Evolutionary conservation across 2,888 invertebrate species (phyloP), one percentile per base, ranked within the genome.

Genomic region (Leptarthrus brevirostris): DNA sequence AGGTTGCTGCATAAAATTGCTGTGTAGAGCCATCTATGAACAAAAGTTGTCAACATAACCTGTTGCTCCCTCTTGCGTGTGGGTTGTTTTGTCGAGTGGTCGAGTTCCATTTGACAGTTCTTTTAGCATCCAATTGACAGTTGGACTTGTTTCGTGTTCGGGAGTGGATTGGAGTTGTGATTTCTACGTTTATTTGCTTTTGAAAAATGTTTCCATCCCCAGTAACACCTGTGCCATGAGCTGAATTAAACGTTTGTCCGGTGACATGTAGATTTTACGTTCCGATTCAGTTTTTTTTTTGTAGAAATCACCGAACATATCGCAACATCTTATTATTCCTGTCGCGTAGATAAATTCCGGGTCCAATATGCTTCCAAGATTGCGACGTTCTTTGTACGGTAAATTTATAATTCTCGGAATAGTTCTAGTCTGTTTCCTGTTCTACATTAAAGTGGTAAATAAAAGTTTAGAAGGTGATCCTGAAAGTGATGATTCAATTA

Each of bases 371-470:
- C 79, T 83, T 79, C 83, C 82, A 78, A 81, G 83, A 79, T 81
- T 83, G 76, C 84, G 78, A 22, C 77, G 84, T 79, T 83, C 83
- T 78, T 81, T 83, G 74, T 84, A 84, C 76, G 83, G 83, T 74
- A 84, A 84, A 79, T 74, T 84, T 52, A 81, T 84, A 53, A 80
- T 84, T 74, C 82, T 84, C 74, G 78, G 80, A 30, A 79, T 83
- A 24, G 82, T 84, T 36, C 79, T 80, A 53, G 77, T 82, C 69
- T 82, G 83, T 77, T 83, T 84, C 73, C 77, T 84, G 34, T 78
- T 84, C 8, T 84, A 83, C 76, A 80, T 82, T 64, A 84, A 83
- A 79, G 82, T 84, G 34, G 58, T 40, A 20, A 71, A 71, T 44
- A 71, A 71, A 40, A 71, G 36, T 54, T 54, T 71, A 16, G 53